Evolutionary conservation across 2,113 vertebrate genomes (phyloP).

Genomic region (Syngnathoides biaculeatus): DNA sequence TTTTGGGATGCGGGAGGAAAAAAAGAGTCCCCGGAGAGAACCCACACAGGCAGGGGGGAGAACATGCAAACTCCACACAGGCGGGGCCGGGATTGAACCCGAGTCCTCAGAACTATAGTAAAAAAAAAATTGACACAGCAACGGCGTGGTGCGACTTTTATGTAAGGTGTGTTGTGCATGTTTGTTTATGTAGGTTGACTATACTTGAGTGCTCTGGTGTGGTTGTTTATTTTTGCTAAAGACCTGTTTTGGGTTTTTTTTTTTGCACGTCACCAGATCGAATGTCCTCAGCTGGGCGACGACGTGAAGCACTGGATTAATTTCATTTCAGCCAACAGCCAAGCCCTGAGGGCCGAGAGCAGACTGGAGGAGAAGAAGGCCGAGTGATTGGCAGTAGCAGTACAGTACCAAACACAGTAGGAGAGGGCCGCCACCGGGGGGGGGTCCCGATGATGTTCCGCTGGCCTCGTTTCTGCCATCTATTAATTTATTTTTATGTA

Average conservation of each 20-base stretch:
- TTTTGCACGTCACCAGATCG: constrained; percentile 48
- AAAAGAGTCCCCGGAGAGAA: too few species aligned
- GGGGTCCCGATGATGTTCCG: constrained; percentile 26
- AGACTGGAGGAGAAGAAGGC: constrained; percentile 69
- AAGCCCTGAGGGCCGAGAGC: constrained; percentile 77
- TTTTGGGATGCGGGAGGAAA: too few species aligned
- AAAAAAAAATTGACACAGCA: too few species aligned
- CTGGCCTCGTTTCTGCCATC: constrained; percentile 27
- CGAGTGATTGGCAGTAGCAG: constrained; percentile 46
- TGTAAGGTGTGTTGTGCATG: too few species aligned
- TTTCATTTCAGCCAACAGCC: constrained; percentile 83
- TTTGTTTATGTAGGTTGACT: too few species aligned
- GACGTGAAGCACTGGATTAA: constrained; percentile 83
- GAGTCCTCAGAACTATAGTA: too few species aligned
- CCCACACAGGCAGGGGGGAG: too few species aligned
- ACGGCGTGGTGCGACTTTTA: too few species aligned
- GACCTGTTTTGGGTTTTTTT: not conserved
- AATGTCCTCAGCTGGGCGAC: constrained; percentile 76
- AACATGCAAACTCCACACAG: too few species aligned
- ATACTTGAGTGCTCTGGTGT: not conserved
- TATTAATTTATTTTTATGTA: constrained; percentile 46
- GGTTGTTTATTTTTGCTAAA: not conserved
- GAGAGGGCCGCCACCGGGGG: constrained; percentile 32
- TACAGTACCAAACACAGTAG: constrained; percentile 31
- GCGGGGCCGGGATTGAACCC: too few species aligned